A percentile compares a stretch with the other conserved stretches of the same genome.
Conservation (phyloP, 2,888 invertebrate species). For the Chrysolina oricalcia region DNA sequence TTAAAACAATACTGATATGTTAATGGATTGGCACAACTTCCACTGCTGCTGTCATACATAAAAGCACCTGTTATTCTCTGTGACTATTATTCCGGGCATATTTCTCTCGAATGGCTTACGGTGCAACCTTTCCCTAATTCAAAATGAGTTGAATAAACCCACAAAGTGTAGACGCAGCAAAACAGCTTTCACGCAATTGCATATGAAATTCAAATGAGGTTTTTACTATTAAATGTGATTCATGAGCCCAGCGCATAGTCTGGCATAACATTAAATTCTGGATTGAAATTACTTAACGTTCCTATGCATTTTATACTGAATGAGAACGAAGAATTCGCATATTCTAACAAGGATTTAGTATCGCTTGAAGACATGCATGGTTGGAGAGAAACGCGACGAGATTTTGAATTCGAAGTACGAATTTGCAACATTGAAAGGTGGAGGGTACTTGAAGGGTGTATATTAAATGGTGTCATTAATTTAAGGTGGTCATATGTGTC, state of each 20-base stretch:
- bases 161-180: conserved; percentile 23
- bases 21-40: too few relatives aligned
- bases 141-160: conserved; percentile 31
- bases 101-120: neutral
- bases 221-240: conserved; percentile 35
- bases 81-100: neutral
- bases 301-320: conserved; percentile 17
- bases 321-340: neutral
- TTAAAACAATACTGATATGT: too few relatives aligned
- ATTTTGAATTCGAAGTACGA: neutral
- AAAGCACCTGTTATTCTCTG: neutral
- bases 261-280: conserved; percentile 26
- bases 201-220: conserved; percentile 35
- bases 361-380: neutral
- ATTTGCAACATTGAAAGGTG: neutral
- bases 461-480: too few relatives aligned
- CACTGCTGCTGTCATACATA: too few relatives aligned
- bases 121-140: conserved; percentile 23
- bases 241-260: conserved; percentile 20
- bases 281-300: conserved; percentile 26
- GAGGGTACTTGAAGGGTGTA: too few relatives aligned
- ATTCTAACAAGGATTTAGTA: conserved; percentile 15
- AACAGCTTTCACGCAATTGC: conserved; percentile 36
- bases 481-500: too few relatives aligned
- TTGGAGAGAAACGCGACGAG: neutral